Conservation (phyloP, 2,113 vertebrate species). For the Odontophorus gujanensis region DNA sequence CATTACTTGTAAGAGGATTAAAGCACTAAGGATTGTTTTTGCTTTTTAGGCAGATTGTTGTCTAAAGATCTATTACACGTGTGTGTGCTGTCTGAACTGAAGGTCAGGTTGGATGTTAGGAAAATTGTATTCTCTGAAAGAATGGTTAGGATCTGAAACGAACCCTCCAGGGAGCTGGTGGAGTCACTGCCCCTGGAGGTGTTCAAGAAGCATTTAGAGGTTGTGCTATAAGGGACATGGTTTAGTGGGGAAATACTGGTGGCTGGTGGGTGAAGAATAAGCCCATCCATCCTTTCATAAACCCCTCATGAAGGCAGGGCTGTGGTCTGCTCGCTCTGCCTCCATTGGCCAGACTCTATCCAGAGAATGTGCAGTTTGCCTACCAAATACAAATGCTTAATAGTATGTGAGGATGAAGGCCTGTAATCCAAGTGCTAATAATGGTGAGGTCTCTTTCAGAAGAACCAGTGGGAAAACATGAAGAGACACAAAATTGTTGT, state of each 20-base stretch:
- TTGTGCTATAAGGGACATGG: too few species aligned
- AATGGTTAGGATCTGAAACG: too few species aligned
- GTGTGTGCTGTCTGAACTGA: background rate
- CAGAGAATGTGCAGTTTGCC: background rate
- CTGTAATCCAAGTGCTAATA: background rate
- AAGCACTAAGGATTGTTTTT: background rate
- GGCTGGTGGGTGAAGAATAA: background rate
- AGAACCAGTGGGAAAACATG: background rate
- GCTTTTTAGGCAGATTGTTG: background rate
- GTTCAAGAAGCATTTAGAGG: too few species aligned
- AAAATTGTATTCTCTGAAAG: too few species aligned
- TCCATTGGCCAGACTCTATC: fast-evolving
- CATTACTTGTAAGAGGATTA: background rate
- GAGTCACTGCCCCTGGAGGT: too few species aligned
- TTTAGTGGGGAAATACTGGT: too few species aligned
- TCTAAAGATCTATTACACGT: background rate
- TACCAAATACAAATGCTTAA: fast-evolving
- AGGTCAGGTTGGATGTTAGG: background rate
- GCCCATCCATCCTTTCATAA: background rate
- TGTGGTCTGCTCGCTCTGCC: background rate
- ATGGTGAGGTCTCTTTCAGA: background rate
- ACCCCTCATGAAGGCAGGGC: too few species aligned
- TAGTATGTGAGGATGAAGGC: background rate
- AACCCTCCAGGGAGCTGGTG: too few species aligned
- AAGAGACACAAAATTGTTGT: background rate